Evolutionary conservation across 2,888 invertebrate genomes (phyloP), one percentile per base, ranked within the genome.

Genomic region (Cacoxenus indagator): DNA sequence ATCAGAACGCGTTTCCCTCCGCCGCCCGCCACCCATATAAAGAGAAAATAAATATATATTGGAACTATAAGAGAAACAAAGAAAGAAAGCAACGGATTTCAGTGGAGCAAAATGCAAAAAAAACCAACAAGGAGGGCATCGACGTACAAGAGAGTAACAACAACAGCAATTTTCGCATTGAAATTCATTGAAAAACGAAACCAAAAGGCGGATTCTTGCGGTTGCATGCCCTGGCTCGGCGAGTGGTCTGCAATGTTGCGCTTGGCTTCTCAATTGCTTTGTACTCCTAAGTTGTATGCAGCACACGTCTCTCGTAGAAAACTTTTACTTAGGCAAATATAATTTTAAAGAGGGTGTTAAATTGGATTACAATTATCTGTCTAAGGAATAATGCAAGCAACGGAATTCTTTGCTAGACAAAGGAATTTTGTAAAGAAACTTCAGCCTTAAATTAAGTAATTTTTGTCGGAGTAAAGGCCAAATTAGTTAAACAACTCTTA

Each of bases 261-360:
- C n/a, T n/a, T n/a, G n/a, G n/a, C 37, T 37, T 37, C 22, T 17
- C 17, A 51, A 51, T 51, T 51, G 51, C 51, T 51, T 51, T 24
- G 17, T 51, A 9, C 6, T 17, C 19, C 37, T n/a, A 8, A 51
- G 22, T 45, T 62, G 68, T 69, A 81, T 83, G 80, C 81, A 45
- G 62, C 70, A 73, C 81, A 81, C 81, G 81, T 81, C 71, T 75
- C 75, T 74, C 70, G 73, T 69, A 78, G 80, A 81, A 83, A 83
- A 81, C 78, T 81, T 83, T 83, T 76, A 81, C 81, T 81, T 83
- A 81, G 83, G 80, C 80, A 83, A 81, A 81, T 83, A 81, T 81
- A 81, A 83, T 83, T 81, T 80, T 79, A 81, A 81, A 81, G 82
- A n/a, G n/a, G 82, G 83, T 79, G 81, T 78, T 83, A 81, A 81